phyloP scores from a whole-genome alignment of 2,888 invertebrate species.

The Tetropium fuscum region DNA sequence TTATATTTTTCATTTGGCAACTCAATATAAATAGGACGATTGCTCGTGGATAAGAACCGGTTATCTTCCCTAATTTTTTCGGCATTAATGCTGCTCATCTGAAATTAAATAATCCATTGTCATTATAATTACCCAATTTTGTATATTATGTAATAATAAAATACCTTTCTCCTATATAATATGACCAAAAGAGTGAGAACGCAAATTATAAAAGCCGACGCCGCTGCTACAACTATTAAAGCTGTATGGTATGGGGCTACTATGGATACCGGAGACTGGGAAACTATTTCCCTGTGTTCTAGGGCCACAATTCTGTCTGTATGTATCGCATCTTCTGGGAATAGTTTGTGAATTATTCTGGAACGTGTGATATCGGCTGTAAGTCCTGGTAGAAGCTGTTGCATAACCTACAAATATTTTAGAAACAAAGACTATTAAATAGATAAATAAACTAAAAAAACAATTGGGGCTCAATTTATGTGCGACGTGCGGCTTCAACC shows the following conservation, averaged over 20 bases:
- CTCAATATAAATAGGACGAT: conserved; percentile 77
- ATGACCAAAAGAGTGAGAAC: conserved; percentile 80
- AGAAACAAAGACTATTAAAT: conserved; percentile 8
- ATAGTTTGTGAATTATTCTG: conserved; percentile 71
- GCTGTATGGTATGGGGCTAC: conserved; percentile 82
- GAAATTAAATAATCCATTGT: conserved; percentile 30
- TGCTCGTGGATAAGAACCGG: conserved; percentile 71
- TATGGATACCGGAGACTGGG: conserved; percentile 75
- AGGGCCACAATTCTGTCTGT: conserved; percentile 64
- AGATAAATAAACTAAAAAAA: too few species aligned
- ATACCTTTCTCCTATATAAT: conserved; percentile 76
- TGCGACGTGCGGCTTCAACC: too few species aligned
- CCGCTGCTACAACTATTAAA: conserved; percentile 80
- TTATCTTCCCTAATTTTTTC: conserved; percentile 66
- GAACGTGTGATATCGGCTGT: conserved; percentile 75
- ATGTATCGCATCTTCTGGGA: conserved; percentile 56
- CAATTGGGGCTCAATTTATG: too few species aligned
- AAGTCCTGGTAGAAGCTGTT: conserved; percentile 68
- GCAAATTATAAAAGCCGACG: conserved; percentile 84
- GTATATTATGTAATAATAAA: conserved; percentile 15
- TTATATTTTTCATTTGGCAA: conserved; percentile 72
- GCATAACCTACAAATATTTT: conserved; percentile 61
- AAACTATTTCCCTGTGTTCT: conserved; percentile 77
- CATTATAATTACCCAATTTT: background rate
- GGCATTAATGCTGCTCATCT: conserved; percentile 68